Base-by-base conservation (phyloP, 1,140 invertebrate species). In the Stenopsyche tienmushanensis region DNA sequence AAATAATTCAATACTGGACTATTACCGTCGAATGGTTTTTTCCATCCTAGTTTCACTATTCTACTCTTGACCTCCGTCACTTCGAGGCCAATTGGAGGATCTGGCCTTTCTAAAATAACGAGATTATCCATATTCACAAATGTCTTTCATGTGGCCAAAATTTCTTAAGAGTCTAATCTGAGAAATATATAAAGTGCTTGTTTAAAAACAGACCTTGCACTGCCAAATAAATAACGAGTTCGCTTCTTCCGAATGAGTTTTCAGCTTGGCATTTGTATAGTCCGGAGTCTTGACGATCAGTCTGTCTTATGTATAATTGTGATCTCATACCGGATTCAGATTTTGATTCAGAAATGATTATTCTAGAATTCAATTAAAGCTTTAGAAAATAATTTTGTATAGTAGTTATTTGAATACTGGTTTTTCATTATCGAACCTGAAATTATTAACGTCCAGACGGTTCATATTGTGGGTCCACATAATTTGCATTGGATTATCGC, bases 221-320 rank as follows among this genome's bases (percentile, higher is more conserved):
- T 18, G 87, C 86, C 0, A 96, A 80, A 77, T 91, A 88, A 57
- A 94, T 88, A 10, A 88, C 84, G 72, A 92, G 88, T 71, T 92
- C 90, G 65, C 92, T 92, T 44, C 87, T 83, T 1, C 93, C 93
- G 72, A 89, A 92, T 0, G 86, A 84, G 76, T 97, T 96, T 68
- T 88, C 86, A 0, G 92, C 92, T 8, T 86, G 84, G 73, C 93
- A 97, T 17, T 88, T 86, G 75, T 95, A 96, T 13, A 89, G 84
- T 0, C 90, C 92, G 0, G 92, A 92, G 75, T 96, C 93, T 69
- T 87, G 82, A 55, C 89, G 82, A 73, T 89, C 87, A 3, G 86
- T 86, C 23, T 83, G 80, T 24, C 82, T 82, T 42, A 89, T 83
- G 7, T 87, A 86, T 54, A 90, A 72, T 73, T 88, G 86, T 2